phyloP scores from a whole-genome alignment of 2,797 vertebrate species.

The Chiloscyllium punctatum region DNA sequence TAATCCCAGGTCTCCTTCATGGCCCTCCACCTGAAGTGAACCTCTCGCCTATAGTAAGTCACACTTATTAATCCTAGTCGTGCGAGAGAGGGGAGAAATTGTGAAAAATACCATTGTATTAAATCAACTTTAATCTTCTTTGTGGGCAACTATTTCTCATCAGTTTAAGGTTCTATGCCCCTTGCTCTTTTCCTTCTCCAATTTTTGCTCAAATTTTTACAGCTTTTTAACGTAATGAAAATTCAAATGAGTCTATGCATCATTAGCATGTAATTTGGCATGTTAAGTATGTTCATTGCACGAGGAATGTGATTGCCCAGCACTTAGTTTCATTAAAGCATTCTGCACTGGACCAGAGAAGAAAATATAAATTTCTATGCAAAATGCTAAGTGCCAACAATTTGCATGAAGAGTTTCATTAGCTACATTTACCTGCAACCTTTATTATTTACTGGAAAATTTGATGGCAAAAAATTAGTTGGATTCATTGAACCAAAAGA shows the following conservation, averaged over 20 bases:
- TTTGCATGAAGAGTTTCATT: background rate
- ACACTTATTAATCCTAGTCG: background rate
- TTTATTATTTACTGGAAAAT: background rate
- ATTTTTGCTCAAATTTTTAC: background rate
- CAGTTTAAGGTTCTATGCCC: background rate
- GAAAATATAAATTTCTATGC: slow-evolving; percentile 13
- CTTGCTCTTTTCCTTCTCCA: background rate
- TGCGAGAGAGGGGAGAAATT: background rate
- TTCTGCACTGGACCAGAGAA: slow-evolving; percentile 26
- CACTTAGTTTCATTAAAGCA: slow-evolving; percentile 15
- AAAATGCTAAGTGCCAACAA: background rate
- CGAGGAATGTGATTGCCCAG: slow-evolving; percentile 10
- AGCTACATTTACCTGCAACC: background rate
- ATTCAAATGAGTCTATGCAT: slow-evolving; percentile 13
- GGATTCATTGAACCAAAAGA: background rate
- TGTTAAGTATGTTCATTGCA: slow-evolving; percentile 28
- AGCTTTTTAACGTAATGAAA: slow-evolving; percentile 23
- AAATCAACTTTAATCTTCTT: background rate
- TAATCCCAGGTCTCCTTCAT: slow-evolving; percentile 23
- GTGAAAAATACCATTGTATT: background rate
- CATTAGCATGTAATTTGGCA: slow-evolving; percentile 32
- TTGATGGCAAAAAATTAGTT: background rate
- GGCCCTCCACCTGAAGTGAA: slow-evolving; percentile 22
- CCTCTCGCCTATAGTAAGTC: background rate
- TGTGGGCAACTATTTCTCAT: background rate